Percentiles rank a stretch among this genome's conserved stretches.
Evolutionary conservation across 2,797 vertebrate genomes (phyloP).

Genomic region (Gambusia yucatana): DNA sequence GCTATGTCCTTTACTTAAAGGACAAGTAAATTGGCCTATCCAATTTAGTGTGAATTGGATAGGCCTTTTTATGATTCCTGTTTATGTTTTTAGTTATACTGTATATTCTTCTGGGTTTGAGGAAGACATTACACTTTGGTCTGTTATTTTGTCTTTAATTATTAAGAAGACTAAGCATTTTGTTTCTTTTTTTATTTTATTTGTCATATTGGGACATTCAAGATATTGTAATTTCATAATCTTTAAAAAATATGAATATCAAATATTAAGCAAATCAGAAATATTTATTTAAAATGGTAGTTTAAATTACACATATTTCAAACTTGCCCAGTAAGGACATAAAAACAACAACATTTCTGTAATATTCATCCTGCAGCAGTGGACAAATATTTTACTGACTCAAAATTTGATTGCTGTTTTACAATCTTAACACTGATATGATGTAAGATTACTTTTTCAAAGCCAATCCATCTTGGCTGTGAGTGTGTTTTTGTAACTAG

Average conservation of each 20-base stretch:
- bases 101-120: constrained; percentile 1
- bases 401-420: constrained; percentile 4
- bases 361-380: neutral
- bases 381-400: too few relatives aligned
- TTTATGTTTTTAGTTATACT: neutral
- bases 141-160: neutral
- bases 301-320: constrained; percentile 6
- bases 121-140: constrained; percentile 1
- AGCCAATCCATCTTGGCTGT: constrained; percentile 53
- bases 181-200: neutral
- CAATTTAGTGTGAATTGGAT: constrained; percentile 4
- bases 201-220: neutral
- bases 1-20: neutral
- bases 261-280: neutral
- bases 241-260: neutral
- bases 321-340: neutral
- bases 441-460: constrained; percentile 51
- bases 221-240: neutral
- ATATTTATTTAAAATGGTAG: neutral
- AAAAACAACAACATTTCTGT: neutral
- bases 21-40: too few relatives aligned
- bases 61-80: neutral
- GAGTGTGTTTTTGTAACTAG: constrained; percentile 71
- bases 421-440: constrained; percentile 1
- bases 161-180: neutral